Evolutionary conservation across 2,113 vertebrate species (phyloP).

Genomic region (Hippotragus niger): DNA sequence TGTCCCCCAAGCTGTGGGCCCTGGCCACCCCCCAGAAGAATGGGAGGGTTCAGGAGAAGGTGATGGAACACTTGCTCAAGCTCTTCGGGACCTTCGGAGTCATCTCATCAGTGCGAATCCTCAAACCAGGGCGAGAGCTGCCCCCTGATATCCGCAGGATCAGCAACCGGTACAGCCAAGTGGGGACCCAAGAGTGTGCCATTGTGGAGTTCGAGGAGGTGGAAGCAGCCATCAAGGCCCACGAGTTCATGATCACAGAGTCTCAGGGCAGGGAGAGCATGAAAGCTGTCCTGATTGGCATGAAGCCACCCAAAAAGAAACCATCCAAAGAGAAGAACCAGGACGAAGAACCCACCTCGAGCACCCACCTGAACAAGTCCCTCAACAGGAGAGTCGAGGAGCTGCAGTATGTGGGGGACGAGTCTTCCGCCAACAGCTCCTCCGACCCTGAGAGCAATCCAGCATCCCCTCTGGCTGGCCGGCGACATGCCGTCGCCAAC

Average conservation of each 20-base stretch:
- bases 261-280: slow-evolving; percentile 80
- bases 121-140: slow-evolving; percentile 93
- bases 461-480: slow-evolving; percentile 87
- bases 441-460: slow-evolving; percentile 95
- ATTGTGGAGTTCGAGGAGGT: slow-evolving; percentile 97
- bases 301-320: slow-evolving; percentile 96
- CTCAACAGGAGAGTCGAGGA: slow-evolving; percentile 93
- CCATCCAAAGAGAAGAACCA: slow-evolving; percentile 87
- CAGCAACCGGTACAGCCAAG: slow-evolving; percentile 89
- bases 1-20: slow-evolving; percentile 84
- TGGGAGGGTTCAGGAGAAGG: slow-evolving; percentile 86
- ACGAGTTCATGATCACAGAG: slow-evolving; percentile 84
- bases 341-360: slow-evolving; percentile 80
- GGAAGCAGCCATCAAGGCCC: slow-evolving; percentile 91
- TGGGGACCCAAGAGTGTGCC: slow-evolving; percentile 92
- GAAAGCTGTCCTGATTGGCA: slow-evolving; percentile 93
- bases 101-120: slow-evolving; percentile 92
- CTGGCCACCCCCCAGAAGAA: slow-evolving; percentile 77
- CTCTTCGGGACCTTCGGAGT: slow-evolving; percentile 91
- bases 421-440: slow-evolving; percentile 94
- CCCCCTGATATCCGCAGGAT: slow-evolving; percentile 92
- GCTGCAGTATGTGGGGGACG: slow-evolving; percentile 92
- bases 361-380: slow-evolving; percentile 84
- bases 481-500: slow-evolving; percentile 80
- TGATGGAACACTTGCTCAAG: slow-evolving; percentile 96